phyloP scores from a whole-genome alignment of 2,113 vertebrate species.

The Burhinus bistriatus region DNA sequence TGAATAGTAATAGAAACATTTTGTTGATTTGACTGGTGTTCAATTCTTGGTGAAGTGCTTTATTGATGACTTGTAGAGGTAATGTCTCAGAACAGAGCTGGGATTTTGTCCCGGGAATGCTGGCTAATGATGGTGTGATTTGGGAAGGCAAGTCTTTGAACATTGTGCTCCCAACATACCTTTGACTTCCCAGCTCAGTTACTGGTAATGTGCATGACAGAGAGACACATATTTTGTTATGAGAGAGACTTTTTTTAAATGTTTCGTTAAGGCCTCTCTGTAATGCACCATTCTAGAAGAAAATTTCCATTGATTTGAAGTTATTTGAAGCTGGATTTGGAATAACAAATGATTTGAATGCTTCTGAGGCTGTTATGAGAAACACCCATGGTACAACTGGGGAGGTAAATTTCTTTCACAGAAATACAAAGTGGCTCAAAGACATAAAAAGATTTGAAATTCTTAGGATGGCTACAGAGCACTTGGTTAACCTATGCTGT shows the following conservation, averaged over 20 bases:
- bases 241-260: background rate
- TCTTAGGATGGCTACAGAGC: background rate
- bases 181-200: slow-evolving; percentile 13
- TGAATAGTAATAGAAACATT: background rate
- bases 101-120: background rate
- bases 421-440: background rate
- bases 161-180: background rate
- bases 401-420: background rate
- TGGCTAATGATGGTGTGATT: background rate
- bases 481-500: background rate
- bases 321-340: background rate
- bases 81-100: background rate
- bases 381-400: background rate
- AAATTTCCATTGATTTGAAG: background rate
- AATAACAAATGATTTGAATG: background rate
- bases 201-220: background rate
- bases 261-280: background rate
- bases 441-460: background rate
- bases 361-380: background rate
- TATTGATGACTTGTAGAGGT: background rate
- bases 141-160: background rate
- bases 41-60: background rate
- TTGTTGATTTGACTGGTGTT: background rate
- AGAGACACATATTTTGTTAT: slow-evolving; percentile 11
- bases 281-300: background rate